Evolutionary conservation across 2,888 invertebrate species (phyloP), one percentile per base, ranked within the genome.

Genomic region (Eudasyphora cyanicolor): DNA sequence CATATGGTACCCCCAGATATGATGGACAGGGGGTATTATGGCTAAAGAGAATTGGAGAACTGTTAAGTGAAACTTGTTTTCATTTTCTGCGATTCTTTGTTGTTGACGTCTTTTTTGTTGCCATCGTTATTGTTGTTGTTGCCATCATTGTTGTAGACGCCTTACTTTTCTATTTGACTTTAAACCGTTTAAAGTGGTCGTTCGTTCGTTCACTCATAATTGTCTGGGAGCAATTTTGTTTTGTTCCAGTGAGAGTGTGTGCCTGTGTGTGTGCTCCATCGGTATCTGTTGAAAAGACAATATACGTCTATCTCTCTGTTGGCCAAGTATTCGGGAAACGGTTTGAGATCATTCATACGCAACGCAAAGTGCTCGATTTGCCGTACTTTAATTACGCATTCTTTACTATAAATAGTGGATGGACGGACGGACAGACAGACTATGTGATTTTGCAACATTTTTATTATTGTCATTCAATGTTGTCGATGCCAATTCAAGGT

Each of bases 401-500:
- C 64, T 67, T 74, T 35, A 24, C 51, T 62, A 51, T 21, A n/a
- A 19, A 69, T 62, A 60, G n/a, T n/a, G n/a, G n/a, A n/a, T n/a
- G n/a, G n/a, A n/a, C n/a, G n/a, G n/a, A n/a, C n/a, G n/a, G n/a
- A 49, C 49, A 14, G 27, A 21, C 7, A 21, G 24, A 57, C 57
- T 12, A 10, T 57, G 24, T 8, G 60, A 32, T n/a, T 60, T 60
- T 60, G 60, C n/a, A 27, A 60, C 27, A 29, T 29, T 64, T 38
- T 24, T 27, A 24, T 73, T 12, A 35, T 70, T 21, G 29, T 21
- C 45, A n/a, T n/a, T n/a, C n/a, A n/a, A n/a, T n/a, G n/a, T n/a
- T n/a, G 10, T 19, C 27, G 69, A 71, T 77, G 14, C 21, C 32
- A 62, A 12, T 2, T 49, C 77, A 83, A 83, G 83, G 83, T 80